phyloP scores from a whole-genome alignment of 1,140 invertebrate genomes.

The Drosophila ficusphila region DNA sequence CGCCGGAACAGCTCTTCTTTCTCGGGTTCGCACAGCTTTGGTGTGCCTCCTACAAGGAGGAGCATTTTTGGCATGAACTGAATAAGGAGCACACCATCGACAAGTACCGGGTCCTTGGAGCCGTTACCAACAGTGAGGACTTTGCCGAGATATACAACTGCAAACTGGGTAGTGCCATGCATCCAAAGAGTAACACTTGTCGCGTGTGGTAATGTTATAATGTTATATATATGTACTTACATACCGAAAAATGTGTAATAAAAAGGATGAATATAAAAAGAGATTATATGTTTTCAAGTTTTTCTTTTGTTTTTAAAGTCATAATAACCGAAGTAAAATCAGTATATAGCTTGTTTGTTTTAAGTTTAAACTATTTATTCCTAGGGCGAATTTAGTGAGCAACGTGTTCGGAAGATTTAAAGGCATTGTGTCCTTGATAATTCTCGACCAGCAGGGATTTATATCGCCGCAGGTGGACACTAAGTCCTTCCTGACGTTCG shows the following conservation, averaged over 20 bases:
- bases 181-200: slow-evolving; percentile 85
- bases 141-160: slow-evolving; percentile 88
- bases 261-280: slow-evolving; percentile 6
- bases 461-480: slow-evolving; percentile 85
- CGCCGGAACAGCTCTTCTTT: slow-evolving; percentile 95
- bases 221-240: no score
- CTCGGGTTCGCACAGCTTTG: slow-evolving; percentile 93
- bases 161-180: slow-evolving; percentile 86
- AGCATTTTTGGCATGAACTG: slow-evolving; percentile 73
- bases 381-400: slow-evolving; percentile 29
- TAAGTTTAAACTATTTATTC: background rate
- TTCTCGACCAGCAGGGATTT: slow-evolving; percentile 87
- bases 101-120: slow-evolving; percentile 87
- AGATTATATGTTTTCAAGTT: background rate
- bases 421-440: slow-evolving; percentile 84
- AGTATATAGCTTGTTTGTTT: no score
- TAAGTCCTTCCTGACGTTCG: slow-evolving; percentile 82
- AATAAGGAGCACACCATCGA: slow-evolving; percentile 65
- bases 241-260: no score
- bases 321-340: no score
- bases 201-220: slow-evolving; percentile 58
- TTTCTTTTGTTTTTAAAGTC: no score
- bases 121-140: slow-evolving; percentile 88
- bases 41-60: slow-evolving; percentile 68
- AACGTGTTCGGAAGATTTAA: slow-evolving; percentile 67